Base-by-base conservation (phyloP, 1,140 invertebrate genomes). In the Acyrthosiphon pisum region DNA sequence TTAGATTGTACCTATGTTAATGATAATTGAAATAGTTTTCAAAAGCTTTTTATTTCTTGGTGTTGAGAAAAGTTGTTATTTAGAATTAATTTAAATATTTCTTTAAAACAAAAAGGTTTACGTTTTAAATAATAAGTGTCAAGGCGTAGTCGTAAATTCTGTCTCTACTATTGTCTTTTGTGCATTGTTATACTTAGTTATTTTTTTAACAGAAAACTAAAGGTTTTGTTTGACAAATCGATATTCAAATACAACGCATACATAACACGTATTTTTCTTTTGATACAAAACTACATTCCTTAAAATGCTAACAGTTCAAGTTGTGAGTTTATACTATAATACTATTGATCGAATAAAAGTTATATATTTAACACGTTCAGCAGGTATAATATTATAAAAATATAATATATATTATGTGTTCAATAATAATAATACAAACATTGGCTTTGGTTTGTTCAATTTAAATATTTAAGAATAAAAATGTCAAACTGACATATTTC, bases 151-250 rank as follows among this genome's bases (percentile, higher is more conserved):
- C 60, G 60, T 90, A 90, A 90, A 90, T 90, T 90, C 89, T 68
- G 35, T 68, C 56, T 26, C 2, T 56, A 23, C 30, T 56, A n/a
- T 68, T 60, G 89, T 90, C 26, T 44, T 90, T 60, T 44, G 37
- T 90, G 14, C 37, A 90, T 90, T 90, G 89, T 68, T 89, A 89
- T 56, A n/a, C n/a, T n/a, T n/a, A 37, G n/a, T 41, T 89, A 56
- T 89, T 41, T 50, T 68, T 56, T 60, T 44, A 68, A 44, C 89
- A 41, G 14, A 90, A 90, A 41, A 90, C 89, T 60, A 37, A 90
- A 90, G 56, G 56, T 90, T 90, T 90, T 90, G 89, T 90, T 90
- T 68, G 35, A 68, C 89, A 68, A 60, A 90, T 90, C 89, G 89
- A 90, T 90, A 90, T 60, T 90, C 56, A 68, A 90, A 90, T 41